Conservation (phyloP, 2,113 vertebrate genomes). For the Jaculus jaculus region DNA sequence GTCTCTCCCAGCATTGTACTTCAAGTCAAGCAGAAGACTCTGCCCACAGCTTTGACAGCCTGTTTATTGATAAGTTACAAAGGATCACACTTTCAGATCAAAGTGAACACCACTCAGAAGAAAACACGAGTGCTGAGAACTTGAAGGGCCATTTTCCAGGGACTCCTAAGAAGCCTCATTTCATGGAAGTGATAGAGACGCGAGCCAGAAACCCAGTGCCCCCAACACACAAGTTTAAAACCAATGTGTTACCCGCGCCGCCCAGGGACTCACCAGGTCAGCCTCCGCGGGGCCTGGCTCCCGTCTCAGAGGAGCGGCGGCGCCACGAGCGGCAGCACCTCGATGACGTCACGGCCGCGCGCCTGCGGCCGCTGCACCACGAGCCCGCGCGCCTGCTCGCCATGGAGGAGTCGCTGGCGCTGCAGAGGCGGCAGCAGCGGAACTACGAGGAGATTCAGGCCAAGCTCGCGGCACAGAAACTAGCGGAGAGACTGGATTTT, state of each 20-base stretch:
- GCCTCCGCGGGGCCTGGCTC: conserved; percentile 74
- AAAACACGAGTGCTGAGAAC: conserved; percentile 63
- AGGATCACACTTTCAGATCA: conserved; percentile 83
- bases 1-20: neutral
- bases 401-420: conserved; percentile 89
- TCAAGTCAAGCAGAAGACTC: neutral
- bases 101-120: conserved; percentile 58
- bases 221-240: conserved; percentile 88
- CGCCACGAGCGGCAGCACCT: conserved; percentile 91
- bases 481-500: conserved; percentile 90
- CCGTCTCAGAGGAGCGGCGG: conserved; percentile 84
- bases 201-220: conserved; percentile 82
- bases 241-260: conserved; percentile 87
- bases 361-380: conserved; percentile 90
- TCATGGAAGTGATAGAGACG: conserved; percentile 89
- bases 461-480: conserved; percentile 93
- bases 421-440: conserved; percentile 89
- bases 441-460: conserved; percentile 93
- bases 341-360: conserved; percentile 94
- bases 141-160: conserved; percentile 59
- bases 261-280: conserved; percentile 77
- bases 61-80: conserved; percentile 86
- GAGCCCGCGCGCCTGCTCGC: conserved; percentile 88
- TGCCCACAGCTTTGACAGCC: conserved; percentile 69
- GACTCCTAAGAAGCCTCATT: conserved; percentile 85